A percentile compares a stretch with the other conserved stretches of the same genome.
These are phyloP conservation scores for Teleogryllus occipitalis DNA, from an alignment of 1,140 invertebrate species.

Conservation along the genomic window DNA sequence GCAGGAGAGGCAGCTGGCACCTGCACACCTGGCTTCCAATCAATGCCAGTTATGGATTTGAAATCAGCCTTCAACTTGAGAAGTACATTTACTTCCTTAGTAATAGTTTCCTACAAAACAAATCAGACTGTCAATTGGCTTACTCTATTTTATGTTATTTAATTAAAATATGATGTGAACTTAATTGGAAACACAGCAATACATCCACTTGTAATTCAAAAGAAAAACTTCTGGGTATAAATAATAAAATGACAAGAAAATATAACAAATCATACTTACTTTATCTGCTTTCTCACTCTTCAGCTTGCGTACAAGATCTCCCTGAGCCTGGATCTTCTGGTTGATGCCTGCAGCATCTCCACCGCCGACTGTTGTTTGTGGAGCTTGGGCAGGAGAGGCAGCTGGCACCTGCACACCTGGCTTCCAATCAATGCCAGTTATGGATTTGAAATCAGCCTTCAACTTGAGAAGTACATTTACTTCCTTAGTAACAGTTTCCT, in stretches of 20 bases:
- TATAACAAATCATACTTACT: slow-evolving; percentile 16
- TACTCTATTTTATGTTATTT: too few species aligned
- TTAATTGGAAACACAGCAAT: too few species aligned
- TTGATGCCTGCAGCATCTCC: slow-evolving; percentile 17
- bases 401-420: slow-evolving; percentile 34
- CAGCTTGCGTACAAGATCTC: slow-evolving; percentile 39
- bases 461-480: slow-evolving; percentile 57
- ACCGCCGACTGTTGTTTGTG: too few species aligned
- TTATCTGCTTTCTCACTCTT: slow-evolving; percentile 34
- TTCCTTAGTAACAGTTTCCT: slow-evolving; percentile 44
- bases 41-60: slow-evolving; percentile 51
- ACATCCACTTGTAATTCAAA: too few species aligned
- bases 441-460: slow-evolving; percentile 61
- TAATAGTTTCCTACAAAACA: slow-evolving; percentile 35
- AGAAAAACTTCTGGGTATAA: too few species aligned
- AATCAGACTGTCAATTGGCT: background rate
- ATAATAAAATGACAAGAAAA: background rate
- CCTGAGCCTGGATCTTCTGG: slow-evolving; percentile 29
- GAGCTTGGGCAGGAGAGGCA: slow-evolving; percentile 11
- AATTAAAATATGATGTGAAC: too few species aligned
- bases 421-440: slow-evolving; percentile 56
- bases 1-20: background rate
- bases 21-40: slow-evolving; percentile 49
- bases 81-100: slow-evolving; percentile 55
- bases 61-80: slow-evolving; percentile 62